Evolutionary conservation across 2,113 vertebrate species (phyloP), one percentile per base, ranked within the genome.

Genomic region (Numenius arquata): DNA sequence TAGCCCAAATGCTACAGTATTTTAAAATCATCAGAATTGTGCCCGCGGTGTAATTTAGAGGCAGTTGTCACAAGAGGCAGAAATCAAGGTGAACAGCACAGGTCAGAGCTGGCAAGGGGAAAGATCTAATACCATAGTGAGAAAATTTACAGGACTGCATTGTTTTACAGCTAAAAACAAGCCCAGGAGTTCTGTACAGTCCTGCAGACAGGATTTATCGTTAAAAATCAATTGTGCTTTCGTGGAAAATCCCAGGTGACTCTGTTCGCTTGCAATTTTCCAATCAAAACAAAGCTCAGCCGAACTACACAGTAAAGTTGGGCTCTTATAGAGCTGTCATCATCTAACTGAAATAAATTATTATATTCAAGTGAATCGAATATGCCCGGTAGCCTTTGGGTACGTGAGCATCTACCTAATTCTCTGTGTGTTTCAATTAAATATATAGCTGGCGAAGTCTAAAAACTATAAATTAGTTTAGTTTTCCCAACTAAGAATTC

Each of bases 181-280:
- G 53, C 19, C 43, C 66, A 9, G 92, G 94, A 95, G 93, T 67
- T 89, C 87, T 76, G 70, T 70, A 12, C 56, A 72, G 93, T 91
- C 61, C 91, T 91, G 91, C 84, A 91, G 91, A 88, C 87, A 91
- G 74, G 87, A 80, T 91, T 94, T 95, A 82, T 71, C 12, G 11
- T 88, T 94, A 89, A 87, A 95, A 96, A 94, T 96, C 96, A 91
- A 75, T 95, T 96, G 88, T 93, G 89, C 91, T 94, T 96, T 93
- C 91, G 48, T 85, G 74, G 95, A 48, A 91, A 93, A 82, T 96
- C 96, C 93, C 95, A 50, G 40, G 62, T 88, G 95, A 76, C 87
- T 76, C 34, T 67, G 40, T 75, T 95, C 23, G 8, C 89, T 95
- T 73, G 85, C 87, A 91, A 17, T 96, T 96, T 97, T 93, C 91